Evolutionary conservation across 2,113 vertebrate genomes (phyloP).

Genomic region (Martes martes): DNA sequence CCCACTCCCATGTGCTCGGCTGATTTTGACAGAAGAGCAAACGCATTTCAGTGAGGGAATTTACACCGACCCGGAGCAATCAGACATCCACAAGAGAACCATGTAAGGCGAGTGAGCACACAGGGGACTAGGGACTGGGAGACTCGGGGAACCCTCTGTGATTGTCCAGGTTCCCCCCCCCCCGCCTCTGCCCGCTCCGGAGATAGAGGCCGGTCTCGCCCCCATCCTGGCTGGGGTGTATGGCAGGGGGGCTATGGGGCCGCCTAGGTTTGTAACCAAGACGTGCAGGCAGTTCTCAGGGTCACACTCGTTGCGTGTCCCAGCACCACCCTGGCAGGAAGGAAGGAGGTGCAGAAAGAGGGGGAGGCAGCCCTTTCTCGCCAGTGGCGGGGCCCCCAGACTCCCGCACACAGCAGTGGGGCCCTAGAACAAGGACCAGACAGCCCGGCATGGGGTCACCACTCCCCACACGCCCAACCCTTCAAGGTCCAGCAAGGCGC

Average conservation of each 20-base stretch:
- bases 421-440: not conserved
- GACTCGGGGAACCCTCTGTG: not conserved
- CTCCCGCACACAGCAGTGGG: no score
- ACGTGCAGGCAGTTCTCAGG: fast-evolving
- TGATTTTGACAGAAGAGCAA: no score
- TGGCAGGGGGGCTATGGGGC: fast-evolving
- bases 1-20: fast-evolving
- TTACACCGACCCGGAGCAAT: fast-evolving
- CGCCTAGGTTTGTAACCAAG: not conserved
- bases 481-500: fast-evolving
- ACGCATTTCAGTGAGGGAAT: not conserved
- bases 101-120: not conserved
- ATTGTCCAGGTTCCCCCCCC: not conserved
- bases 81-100: fast-evolving
- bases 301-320: fast-evolving
- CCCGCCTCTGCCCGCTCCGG: fast-evolving
- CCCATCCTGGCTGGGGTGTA: not conserved
- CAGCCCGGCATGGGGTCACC: fast-evolving
- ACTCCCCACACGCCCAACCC: fast-evolving
- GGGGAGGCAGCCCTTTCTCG: no score
- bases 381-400: fast-evolving
- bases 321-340: not conserved
- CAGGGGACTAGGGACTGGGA: not conserved
- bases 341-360: not conserved
- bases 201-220: not conserved